Percentiles rank a stretch among this genome's conserved stretches.
Conservation (phyloP, 1,140 invertebrate genomes). For the Hormaphis cornu region DNA sequence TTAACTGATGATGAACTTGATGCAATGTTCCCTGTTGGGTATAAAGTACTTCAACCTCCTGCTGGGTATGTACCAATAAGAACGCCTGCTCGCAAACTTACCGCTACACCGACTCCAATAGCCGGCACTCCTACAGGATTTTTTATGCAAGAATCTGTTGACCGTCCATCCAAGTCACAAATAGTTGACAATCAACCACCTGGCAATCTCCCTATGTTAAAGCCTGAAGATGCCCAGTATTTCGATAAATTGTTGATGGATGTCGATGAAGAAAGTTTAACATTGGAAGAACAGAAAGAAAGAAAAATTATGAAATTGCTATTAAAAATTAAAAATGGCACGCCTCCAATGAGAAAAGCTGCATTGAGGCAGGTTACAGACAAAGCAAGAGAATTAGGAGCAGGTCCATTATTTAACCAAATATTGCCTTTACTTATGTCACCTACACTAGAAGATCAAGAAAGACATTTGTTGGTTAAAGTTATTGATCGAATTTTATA, state of each 20-base stretch:
- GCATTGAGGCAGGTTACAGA: slow-evolving; percentile 96
- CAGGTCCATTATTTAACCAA: slow-evolving; percentile 97
- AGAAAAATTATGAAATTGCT: slow-evolving; percentile 98
- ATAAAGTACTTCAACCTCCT: slow-evolving; percentile 93
- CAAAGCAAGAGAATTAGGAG: slow-evolving; percentile 95
- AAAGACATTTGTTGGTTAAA: slow-evolving; percentile 98
- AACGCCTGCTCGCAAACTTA: slow-evolving; percentile 92
- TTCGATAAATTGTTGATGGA: slow-evolving; percentile 97
- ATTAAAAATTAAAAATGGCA: slow-evolving; percentile 98
- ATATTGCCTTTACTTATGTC: slow-evolving; percentile 98
- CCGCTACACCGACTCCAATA: slow-evolving; percentile 95
- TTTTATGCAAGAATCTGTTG: slow-evolving; percentile 80
- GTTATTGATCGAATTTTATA: slow-evolving; percentile 98
- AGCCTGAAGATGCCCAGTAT: slow-evolving; percentile 99
- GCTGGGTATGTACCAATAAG: slow-evolving; percentile 92
- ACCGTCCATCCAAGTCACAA: slow-evolving; percentile 67
- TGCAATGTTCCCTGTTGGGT: slow-evolving; percentile 92
- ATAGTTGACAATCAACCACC: slow-evolving; percentile 91
- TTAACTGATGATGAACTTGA: slow-evolving; percentile 96
- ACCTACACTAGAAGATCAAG: slow-evolving; percentile 97
- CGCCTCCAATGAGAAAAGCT: slow-evolving; percentile 97
- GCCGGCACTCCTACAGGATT: slow-evolving; percentile 88
- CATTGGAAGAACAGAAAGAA: slow-evolving; percentile 95
- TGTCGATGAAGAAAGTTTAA: slow-evolving; percentile 91
- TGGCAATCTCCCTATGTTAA: slow-evolving; percentile 93